phyloP scores from a whole-genome alignment of 2,888 invertebrate species.

The Bombylius discolor region DNA sequence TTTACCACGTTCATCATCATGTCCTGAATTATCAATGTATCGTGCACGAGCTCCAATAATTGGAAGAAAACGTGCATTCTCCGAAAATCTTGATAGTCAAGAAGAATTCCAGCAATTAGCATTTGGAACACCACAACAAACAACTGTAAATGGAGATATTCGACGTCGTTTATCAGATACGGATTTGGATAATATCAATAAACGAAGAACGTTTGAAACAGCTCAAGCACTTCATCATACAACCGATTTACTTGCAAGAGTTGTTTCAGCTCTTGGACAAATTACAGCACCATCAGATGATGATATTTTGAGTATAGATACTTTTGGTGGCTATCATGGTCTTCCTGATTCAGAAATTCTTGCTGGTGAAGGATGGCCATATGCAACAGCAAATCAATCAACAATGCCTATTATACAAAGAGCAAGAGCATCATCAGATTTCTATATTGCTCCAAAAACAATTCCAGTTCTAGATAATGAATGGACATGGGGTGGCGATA shows the following conservation, averaged over 20 bases:
- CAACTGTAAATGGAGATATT: neutral
- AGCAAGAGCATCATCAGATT: conserved; percentile 51
- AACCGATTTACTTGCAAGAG: conserved; percentile 59
- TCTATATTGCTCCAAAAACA: conserved; percentile 25
- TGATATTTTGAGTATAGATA: conserved; percentile 19
- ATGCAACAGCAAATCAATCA: conserved; percentile 38
- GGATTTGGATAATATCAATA: conserved; percentile 64
- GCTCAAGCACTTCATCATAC: conserved; percentile 59
- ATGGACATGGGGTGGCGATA: conserved; percentile 38
- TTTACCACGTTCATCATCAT: conserved; percentile 50
- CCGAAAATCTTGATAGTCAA: conserved; percentile 44
- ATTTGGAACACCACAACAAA: conserved; percentile 13
- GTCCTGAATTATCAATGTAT: conserved; percentile 56
- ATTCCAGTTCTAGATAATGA: conserved; percentile 22
- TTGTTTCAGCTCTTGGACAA: conserved; percentile 63
- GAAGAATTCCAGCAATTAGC: conserved; percentile 15
- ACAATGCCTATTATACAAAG: conserved; percentile 28
- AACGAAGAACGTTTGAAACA: conserved; percentile 52
- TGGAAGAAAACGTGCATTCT: conserved; percentile 48
- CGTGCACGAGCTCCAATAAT: conserved; percentile 39
- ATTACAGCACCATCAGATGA: conserved; percentile 39
- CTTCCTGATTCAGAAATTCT: conserved; percentile 63
- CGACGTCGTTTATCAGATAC: conserved; percentile 61
- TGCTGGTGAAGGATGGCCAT: conserved; percentile 51
- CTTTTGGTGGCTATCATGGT: conserved; percentile 47